Evolutionary conservation across 2,888 invertebrate species (phyloP), one percentile per base, ranked within the genome.

Genomic region (Macaria notata): DNA sequence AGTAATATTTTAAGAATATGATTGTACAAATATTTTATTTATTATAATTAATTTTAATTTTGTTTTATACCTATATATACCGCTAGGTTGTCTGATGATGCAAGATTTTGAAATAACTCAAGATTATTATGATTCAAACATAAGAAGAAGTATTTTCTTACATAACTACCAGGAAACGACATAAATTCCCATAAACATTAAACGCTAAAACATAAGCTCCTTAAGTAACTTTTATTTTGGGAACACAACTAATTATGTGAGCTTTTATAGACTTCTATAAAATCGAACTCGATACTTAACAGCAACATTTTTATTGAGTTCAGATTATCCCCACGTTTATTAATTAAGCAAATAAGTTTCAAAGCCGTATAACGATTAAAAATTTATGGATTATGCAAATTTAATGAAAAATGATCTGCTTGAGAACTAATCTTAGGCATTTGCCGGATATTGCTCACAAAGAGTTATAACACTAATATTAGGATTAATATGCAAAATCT

Each of bases 381-480:
- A 54, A 29, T 62, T 61, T 59, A 64, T 57, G 42, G 52, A 33
- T n/a, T 63, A 64, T 66, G 66, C 60, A 59, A 63, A 66, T 66
- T 56, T 30, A 48, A 53, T 44, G 44, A 56, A 60, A 62, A 52
- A 44, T 59, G 47, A 39, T 43, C 43, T 43, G 46, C 47, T 42
- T 44, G 36, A 31, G n/a, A 43, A 44, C 56, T 31, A 19, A 30
- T 29, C 29, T 3, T n/a, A 41, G 36, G 19, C 6, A 29, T 31
- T 36, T 65, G 33, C 33, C 33, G 33, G 7, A 36, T 6, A 36
- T 36, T 36, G 1, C 7, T 6, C 7, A 36, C 7, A 36, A 4
- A 36, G 33, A 36, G 5, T 36, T 36, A 36, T 36, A 1, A 7
- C 33, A 6, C 19, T 19, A 19, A 19, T 19, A 19, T 19, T 19